Conservation (phyloP, 2,888 invertebrate genomes). For the Andrena camellia region DNA sequence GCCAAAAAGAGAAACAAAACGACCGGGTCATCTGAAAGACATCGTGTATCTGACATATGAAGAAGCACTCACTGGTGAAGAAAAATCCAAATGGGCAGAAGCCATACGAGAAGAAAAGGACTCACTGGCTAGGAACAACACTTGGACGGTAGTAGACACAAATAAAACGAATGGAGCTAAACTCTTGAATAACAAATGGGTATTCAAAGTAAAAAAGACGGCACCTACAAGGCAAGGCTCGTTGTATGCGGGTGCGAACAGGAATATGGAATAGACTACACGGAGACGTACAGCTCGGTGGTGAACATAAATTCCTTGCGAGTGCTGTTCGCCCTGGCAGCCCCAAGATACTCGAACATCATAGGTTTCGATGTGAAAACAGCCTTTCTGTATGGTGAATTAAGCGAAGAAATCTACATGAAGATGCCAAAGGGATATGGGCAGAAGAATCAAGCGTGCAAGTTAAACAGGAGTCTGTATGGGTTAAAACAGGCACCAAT, state of each 20-base stretch:
- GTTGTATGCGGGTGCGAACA: slow-evolving; percentile 19
- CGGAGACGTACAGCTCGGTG: slow-evolving; percentile 1
- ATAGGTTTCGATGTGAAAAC: slow-evolving; percentile 29
- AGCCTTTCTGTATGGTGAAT: slow-evolving; percentile 15
- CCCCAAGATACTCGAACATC: background rate
- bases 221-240: background rate
- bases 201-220: slow-evolving; percentile 8
- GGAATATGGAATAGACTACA: background rate
- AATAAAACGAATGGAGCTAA: background rate
- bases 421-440: slow-evolving; percentile 13
- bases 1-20: background rate
- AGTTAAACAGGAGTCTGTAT: slow-evolving; percentile 3
- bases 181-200: background rate
- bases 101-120: slow-evolving; percentile 39
- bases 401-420: slow-evolving; percentile 14
- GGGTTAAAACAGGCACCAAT: slow-evolving; percentile 19
- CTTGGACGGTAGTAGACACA: slow-evolving; percentile 49
- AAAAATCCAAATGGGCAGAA: too few species aligned
- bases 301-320: background rate
- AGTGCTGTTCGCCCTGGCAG: too few species aligned
- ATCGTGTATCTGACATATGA: too few species aligned
- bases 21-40: background rate
- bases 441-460: background rate
- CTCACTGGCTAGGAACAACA: slow-evolving; percentile 53
- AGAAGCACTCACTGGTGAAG: too few species aligned